Conservation (phyloP, 1,140 invertebrate species). For the Drosophila parvula region DNA sequence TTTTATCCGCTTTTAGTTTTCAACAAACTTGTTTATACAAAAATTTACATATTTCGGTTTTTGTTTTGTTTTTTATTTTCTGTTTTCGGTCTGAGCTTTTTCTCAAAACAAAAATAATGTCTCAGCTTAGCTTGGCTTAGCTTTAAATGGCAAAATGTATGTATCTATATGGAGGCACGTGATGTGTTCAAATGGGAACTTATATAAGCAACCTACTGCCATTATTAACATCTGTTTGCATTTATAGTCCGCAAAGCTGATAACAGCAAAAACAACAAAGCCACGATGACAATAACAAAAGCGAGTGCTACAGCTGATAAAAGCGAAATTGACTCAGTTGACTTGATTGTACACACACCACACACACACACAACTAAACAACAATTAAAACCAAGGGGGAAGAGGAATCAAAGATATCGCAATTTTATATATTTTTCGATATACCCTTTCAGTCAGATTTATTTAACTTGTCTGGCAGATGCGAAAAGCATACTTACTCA, state of each 20-base stretch:
- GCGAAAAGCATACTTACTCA: constrained; percentile 42
- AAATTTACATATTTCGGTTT: constrained; percentile 10
- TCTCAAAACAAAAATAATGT: neutral
- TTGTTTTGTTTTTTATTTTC: neutral
- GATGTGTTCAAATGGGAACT: constrained; percentile 26
- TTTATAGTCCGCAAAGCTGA: constrained; percentile 10
- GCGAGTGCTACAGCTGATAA: constrained; percentile 27
- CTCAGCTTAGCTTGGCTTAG: neutral
- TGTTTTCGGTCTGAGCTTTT: constrained; percentile 5
- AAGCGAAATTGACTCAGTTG: constrained; percentile 41
- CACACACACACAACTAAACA: neutral
- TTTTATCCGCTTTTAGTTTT: neutral
- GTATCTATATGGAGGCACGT: constrained; percentile 13
- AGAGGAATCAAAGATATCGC: constrained; percentile 2
- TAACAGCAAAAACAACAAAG: constrained; percentile 31
- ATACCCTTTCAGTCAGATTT: constrained; percentile 3
- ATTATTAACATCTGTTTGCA: constrained; percentile 45
- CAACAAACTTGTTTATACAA: constrained; percentile 24
- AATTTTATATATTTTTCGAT: constrained; percentile 33
- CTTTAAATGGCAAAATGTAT: constrained; percentile 4
- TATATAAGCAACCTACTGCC: constrained; percentile 36
- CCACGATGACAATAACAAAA: constrained; percentile 28
- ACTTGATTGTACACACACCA: constrained; percentile 25
- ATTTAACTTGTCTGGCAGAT: constrained; percentile 34
- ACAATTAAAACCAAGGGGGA: neutral